Conservation (phyloP, 2,888 invertebrate genomes). For the Liposcelis brunnea region DNA sequence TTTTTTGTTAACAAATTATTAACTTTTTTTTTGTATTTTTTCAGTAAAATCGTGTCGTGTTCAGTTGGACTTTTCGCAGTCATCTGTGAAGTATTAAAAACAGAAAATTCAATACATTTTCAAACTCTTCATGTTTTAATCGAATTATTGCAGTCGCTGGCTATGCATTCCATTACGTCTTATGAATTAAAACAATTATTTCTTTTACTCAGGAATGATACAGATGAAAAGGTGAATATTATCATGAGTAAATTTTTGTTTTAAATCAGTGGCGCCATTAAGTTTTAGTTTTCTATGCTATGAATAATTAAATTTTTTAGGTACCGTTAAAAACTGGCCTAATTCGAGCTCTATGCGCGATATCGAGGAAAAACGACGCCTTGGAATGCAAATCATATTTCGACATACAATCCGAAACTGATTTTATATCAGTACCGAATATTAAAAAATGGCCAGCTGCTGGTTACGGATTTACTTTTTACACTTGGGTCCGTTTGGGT, state of each 20-base stretch:
- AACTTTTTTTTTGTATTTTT: constrained; percentile 14
- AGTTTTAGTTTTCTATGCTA: background rate
- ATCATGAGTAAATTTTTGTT: background rate
- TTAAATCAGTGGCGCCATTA: background rate
- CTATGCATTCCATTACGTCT: constrained; percentile 36
- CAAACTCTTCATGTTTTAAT: constrained; percentile 33
- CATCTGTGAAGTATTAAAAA: constrained; percentile 28
- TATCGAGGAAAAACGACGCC: constrained; percentile 16
- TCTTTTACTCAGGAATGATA: constrained; percentile 26
- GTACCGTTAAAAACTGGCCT: constrained; percentile 24
- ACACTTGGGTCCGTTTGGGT: constrained; percentile 36
- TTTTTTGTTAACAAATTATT: background rate
- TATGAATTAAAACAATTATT: constrained; percentile 38
- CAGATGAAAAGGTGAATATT: constrained; percentile 22
- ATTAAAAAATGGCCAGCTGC: constrained; percentile 38
- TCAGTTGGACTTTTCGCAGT: constrained; percentile 31
- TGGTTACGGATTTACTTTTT: constrained; percentile 39
- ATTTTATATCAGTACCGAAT: constrained; percentile 36
- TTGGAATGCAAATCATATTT: constrained; percentile 33
- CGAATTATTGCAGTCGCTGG: constrained; percentile 35
- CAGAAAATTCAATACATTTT: constrained; percentile 26
- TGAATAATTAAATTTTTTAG: constrained; percentile 16
- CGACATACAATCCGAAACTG: constrained; percentile 28
- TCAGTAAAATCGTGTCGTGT: constrained; percentile 35
- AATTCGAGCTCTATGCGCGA: constrained; percentile 26